Conservation (phyloP, 2,888 invertebrate species). For the Cryptocephalus moraei region DNA sequence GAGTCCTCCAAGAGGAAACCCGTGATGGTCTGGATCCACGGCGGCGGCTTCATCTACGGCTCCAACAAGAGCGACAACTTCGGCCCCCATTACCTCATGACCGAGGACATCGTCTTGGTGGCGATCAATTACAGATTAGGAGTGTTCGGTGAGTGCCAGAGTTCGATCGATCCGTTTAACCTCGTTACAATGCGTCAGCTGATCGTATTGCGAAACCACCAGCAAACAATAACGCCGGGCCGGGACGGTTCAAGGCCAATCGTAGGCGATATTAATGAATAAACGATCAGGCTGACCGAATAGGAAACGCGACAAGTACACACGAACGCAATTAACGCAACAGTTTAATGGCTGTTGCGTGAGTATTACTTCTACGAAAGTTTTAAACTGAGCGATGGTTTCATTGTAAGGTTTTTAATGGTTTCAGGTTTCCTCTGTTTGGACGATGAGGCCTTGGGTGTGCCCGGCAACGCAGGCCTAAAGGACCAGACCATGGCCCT, state of each 20-base stretch:
- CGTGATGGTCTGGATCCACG: slow-evolving; percentile 39
- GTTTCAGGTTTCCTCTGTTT: slow-evolving; percentile 41
- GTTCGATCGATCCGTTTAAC: too few relatives aligned
- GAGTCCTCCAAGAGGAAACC: slow-evolving; percentile 21
- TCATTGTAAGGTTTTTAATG: not conserved
- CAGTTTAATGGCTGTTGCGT: too few relatives aligned
- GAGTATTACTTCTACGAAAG: too few relatives aligned
- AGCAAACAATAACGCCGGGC: too few relatives aligned
- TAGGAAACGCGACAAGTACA: too few relatives aligned
- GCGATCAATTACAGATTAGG: slow-evolving; percentile 34
- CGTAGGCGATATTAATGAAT: too few relatives aligned
- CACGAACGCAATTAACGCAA: too few relatives aligned
- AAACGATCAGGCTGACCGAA: too few relatives aligned
- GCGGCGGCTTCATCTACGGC: slow-evolving; percentile 34
- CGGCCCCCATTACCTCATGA: slow-evolving; percentile 33
- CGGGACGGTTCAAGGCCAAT: too few relatives aligned
- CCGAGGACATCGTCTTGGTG: slow-evolving; percentile 32
- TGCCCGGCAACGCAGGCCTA: slow-evolving; percentile 45
- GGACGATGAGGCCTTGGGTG: slow-evolving; percentile 37
- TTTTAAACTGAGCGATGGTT: too few relatives aligned
- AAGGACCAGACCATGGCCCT: slow-evolving; percentile 44
- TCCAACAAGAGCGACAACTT: slow-evolving; percentile 27
- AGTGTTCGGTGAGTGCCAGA: slow-evolving; percentile 27
- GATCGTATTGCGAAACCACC: too few relatives aligned
- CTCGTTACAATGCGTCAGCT: too few relatives aligned